Evolutionary conservation across 2,797 vertebrate species (phyloP), one percentile per base, ranked within the genome.

Genomic region (Paramormyrops hopkinsi): DNA sequence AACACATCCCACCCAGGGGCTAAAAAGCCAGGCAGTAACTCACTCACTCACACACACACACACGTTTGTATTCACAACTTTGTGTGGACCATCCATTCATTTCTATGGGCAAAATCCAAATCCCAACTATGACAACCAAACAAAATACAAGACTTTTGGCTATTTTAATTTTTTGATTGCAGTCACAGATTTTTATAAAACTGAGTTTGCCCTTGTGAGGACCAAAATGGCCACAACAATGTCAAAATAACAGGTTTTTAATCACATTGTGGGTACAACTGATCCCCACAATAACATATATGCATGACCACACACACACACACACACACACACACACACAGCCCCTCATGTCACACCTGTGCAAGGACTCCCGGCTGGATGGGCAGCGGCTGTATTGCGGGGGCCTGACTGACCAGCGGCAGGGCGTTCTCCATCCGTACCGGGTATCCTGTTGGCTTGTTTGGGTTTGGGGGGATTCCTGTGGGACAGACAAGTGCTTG

Each of bases 311-410:
- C 22, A 1, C 22, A 12, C 14, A 6, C 50, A 83, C 48, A 56
- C 50, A 54, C 5, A 29, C 84, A 69, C 33, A 76, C 69, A 37
- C 4, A 29, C 19, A 41, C 33, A 11, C 19, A 59, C 3, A 2
- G 29, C 29, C 51, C 92, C 90, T 14, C 11, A 3, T 33, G 25
- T 69, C 65, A 33, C 93, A 99, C 98, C 97, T 99, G 98, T 91
- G 98, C 97, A 90, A 99, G 97, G 93, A 99, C 96, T 91, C 97
- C 98, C 59, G 98, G 97, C 95, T 97, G 96, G 89, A 99, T 97
- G 94, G 99, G 98, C 44, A 99, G 93, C 3, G 98, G 97, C 92
- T 99, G 98, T 87, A 99, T 97, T 89, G 97, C 92, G 0, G 98
- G 96, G 56, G 97, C 97, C 94, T 99, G 99, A 89, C 97, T 98